phyloP scores from a whole-genome alignment of 2,888 invertebrate species.

The Coenonympha arcania region DNA sequence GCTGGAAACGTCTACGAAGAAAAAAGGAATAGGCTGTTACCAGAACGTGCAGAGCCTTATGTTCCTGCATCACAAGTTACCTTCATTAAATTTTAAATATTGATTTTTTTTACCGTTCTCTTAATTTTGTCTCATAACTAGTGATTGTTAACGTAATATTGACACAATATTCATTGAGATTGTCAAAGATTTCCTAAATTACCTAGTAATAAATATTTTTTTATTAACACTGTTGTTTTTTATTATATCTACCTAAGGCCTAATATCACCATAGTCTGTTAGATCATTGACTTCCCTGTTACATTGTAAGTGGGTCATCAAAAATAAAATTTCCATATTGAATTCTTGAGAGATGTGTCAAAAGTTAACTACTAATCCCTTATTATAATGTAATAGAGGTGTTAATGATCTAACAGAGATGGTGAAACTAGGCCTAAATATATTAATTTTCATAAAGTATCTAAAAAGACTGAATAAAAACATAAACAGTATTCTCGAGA shows the following conservation, averaged over 20 bases:
- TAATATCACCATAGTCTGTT: neutral
- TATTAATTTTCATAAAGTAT: too few species aligned
- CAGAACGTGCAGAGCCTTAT: constrained; percentile 7
- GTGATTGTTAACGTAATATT: neutral
- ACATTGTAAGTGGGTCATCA: neutral
- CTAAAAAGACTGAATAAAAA: too few species aligned
- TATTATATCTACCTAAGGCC: neutral
- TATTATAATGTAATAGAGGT: neutral
- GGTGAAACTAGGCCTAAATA: too few species aligned
- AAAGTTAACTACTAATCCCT: too few species aligned
- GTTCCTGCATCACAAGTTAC: constrained; percentile 12
- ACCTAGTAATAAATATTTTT: neutral
- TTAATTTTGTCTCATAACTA: neutral
- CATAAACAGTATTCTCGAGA: too few species aligned
- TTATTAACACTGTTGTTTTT: neutral
- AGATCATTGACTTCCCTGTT: neutral
- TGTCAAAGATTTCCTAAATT: neutral
- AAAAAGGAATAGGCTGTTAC: constrained; percentile 9
- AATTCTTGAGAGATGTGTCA: too few species aligned
- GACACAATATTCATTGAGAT: neutral
- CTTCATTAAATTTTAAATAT: neutral
- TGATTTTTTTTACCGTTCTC: neutral
- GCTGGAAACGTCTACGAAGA: constrained; percentile 12
- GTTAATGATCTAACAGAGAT: too few species aligned
- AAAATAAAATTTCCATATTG: neutral